A percentile compares a stretch with the other conserved stretches of the same genome.
phyloP scores from a whole-genome alignment of 2,797 vertebrate genomes.

The Eospalax fontanierii region DNA sequence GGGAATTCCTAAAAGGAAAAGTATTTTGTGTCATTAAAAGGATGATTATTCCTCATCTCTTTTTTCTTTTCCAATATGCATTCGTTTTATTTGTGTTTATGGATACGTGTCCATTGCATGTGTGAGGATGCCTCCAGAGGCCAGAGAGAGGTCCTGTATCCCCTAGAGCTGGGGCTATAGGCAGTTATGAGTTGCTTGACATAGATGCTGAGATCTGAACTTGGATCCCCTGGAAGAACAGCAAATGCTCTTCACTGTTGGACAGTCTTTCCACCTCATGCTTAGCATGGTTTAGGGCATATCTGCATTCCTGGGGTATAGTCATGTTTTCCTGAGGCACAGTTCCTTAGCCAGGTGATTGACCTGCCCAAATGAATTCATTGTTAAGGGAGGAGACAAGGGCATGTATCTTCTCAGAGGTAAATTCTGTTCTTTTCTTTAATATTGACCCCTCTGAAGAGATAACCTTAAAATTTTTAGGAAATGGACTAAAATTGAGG shows the following conservation, averaged over 20 bases:
- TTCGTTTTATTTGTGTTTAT: no score
- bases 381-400: no score
- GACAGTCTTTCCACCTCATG: not conserved
- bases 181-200: no score
- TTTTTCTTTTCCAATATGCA: no score
- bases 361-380: not conserved
- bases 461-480: no score
- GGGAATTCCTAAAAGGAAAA: not conserved
- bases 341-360: not conserved
- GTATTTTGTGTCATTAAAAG: not conserved
- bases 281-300: no score
- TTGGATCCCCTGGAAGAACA: not conserved
- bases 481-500: no score
- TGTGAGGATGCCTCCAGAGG: not conserved
- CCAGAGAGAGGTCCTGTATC: not conserved
- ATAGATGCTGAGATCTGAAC: not conserved
- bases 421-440: no score
- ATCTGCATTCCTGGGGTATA: not conserved
- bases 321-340: not conserved
- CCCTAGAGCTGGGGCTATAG: not conserved
- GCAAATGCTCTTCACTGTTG: not conserved
- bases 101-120: not conserved
- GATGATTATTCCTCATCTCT: no score
- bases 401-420: no score
- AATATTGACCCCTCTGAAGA: no score